Conservation (phyloP, 2,113 vertebrate species). For the Oryzias javanicus region DNA sequence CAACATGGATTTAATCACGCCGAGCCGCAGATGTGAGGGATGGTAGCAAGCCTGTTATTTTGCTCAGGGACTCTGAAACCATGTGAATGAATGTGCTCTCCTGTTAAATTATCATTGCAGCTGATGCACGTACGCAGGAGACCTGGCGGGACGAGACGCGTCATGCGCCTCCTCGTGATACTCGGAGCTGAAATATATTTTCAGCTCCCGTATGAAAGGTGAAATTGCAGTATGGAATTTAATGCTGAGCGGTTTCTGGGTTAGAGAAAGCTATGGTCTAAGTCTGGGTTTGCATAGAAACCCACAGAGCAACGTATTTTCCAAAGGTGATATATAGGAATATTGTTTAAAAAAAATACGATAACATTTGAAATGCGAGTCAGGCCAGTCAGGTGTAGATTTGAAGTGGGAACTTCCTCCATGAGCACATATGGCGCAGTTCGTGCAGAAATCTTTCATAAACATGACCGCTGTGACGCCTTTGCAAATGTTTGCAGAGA, state of each 20-base stretch:
- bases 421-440: conserved; percentile 24
- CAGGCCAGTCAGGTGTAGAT: conserved; percentile 39
- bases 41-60: conserved; percentile 67
- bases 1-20: conserved; percentile 65
- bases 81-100: conserved; percentile 62
- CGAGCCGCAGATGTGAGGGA: conserved; percentile 68
- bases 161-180: conserved; percentile 37
- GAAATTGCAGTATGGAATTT: conserved; percentile 13
- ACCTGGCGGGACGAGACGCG: conserved; percentile 29
- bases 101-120: conserved; percentile 71
- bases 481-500: conserved; percentile 47
- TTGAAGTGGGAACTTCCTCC: conserved; percentile 29
- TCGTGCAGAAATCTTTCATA: conserved; percentile 26
- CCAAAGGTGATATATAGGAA: neutral
- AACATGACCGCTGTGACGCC: conserved; percentile 20
- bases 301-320: conserved; percentile 8
- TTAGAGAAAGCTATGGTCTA: conserved; percentile 4
- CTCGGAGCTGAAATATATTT: conserved; percentile 46
- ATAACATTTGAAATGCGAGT: conserved; percentile 36
- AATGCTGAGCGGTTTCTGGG: conserved; percentile 7
- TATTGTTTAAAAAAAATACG: neutral
- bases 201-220: conserved; percentile 39
- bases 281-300: conserved; percentile 6
- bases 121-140: conserved; percentile 70
- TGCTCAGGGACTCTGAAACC: conserved; percentile 63